phyloP scores from a whole-genome alignment of 2,113 vertebrate species.

The Hiodon tergisus region DNA sequence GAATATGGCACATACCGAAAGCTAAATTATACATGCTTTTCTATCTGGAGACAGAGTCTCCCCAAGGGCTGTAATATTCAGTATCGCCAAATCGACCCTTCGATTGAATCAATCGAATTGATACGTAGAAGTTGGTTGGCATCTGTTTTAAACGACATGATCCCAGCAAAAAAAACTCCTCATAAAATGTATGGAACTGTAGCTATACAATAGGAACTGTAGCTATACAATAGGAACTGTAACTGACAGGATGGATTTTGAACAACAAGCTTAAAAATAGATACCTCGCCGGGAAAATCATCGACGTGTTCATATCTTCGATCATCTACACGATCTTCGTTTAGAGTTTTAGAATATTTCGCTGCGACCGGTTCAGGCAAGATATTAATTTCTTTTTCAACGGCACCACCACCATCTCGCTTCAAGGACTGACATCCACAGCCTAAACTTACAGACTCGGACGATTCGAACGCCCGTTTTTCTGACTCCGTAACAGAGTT shows the following conservation, averaged over 20 bases:
- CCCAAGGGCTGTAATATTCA: too few species aligned
- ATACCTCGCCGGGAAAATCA: slow-evolving; percentile 38
- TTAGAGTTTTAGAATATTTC: slow-evolving; percentile 52
- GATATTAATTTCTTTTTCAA: neutral
- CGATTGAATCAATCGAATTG: too few species aligned
- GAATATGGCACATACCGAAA: too few species aligned
- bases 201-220: too few species aligned
- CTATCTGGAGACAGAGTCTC: too few species aligned
- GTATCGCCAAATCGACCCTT: too few species aligned
- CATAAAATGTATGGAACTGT: too few species aligned
- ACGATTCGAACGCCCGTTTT: neutral
- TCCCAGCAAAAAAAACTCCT: too few species aligned
- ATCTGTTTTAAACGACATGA: too few species aligned
- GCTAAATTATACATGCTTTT: too few species aligned
- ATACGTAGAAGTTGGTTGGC: too few species aligned
- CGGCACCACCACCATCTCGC: slow-evolving; percentile 37
- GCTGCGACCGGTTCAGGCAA: slow-evolving; percentile 25
- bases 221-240: too few species aligned
- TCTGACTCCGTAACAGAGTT: neutral
- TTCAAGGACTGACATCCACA: slow-evolving; percentile 61
- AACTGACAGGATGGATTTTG: neutral
- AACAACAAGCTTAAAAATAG: neutral
- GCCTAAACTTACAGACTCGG: slow-evolving; percentile 21
- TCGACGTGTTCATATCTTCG: neutral
- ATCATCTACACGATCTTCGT: slow-evolving; percentile 16